These are phyloP conservation scores for Chaenocephalus aceratus DNA, from an alignment of 2,113 vertebrate genomes.

Conservation along the genomic window DNA sequence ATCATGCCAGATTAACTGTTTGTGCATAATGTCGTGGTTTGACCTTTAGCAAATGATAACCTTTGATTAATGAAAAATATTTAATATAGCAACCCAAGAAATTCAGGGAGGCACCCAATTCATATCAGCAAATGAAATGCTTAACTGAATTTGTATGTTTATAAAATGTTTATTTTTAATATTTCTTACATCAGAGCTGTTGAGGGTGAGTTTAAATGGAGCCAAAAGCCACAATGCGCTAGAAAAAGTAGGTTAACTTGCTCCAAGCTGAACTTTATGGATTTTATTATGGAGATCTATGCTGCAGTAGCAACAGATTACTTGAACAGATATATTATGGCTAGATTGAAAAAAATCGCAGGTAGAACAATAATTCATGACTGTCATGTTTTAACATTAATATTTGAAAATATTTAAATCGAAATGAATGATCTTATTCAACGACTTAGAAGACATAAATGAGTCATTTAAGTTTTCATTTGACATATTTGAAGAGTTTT, in stretches of 20 bases:
- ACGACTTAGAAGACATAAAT: neutral
- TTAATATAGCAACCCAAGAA: neutral
- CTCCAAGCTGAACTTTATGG: neutral
- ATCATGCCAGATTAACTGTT: slow-evolving; percentile 10
- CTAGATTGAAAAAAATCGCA: neutral
- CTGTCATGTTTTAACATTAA: too few relatives aligned
- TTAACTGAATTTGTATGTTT: neutral
- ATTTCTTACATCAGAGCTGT: neutral
- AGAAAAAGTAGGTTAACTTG: neutral
- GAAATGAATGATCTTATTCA: neutral
- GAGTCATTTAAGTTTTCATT: too few relatives aligned
- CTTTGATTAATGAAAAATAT: slow-evolving; percentile 36
- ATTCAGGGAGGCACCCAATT: slow-evolving; percentile 6
- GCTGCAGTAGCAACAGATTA: neutral
- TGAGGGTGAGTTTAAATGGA: neutral
- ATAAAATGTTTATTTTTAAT: neutral
- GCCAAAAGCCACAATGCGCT: neutral
- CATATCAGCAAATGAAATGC: neutral
- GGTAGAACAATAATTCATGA: neutral
- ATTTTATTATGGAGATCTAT: neutral
- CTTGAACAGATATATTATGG: neutral
- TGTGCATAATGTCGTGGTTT: slow-evolving; percentile 12
- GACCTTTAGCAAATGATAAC: slow-evolving; percentile 60
- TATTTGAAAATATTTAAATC: neutral
- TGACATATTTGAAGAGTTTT: neutral